phyloP scores from a whole-genome alignment of 2,113 vertebrate species.

The Pelecanus crispus region DNA sequence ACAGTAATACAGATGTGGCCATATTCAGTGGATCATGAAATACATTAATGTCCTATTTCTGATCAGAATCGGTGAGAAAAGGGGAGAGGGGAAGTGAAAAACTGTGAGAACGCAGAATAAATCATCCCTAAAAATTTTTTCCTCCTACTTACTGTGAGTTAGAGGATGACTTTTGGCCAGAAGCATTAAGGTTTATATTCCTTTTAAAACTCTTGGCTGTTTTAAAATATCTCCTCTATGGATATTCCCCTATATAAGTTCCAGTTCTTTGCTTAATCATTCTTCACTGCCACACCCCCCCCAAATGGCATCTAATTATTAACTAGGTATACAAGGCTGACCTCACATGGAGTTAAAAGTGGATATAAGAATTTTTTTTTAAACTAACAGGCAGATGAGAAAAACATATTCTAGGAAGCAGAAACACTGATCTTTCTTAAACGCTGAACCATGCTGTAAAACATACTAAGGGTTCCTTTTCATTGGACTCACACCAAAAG shows the following conservation, averaged over 20 bases:
- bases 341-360: background rate
- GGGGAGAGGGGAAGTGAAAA: background rate
- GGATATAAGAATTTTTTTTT: background rate
- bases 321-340: background rate
- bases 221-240: background rate
- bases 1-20: background rate
- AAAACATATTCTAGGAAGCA: background rate
- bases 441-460: background rate
- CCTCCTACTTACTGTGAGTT: background rate
- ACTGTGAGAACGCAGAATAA: background rate
- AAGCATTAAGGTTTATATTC: background rate
- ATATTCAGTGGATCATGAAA: background rate
- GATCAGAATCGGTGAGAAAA: background rate
- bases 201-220: background rate
- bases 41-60: background rate
- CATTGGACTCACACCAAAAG: background rate
- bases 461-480: background rate
- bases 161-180: background rate
- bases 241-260: background rate
- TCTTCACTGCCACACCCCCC: background rate
- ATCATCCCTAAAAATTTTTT: background rate
- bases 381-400: background rate
- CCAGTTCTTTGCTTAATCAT: background rate
- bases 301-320: background rate
- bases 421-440: background rate